These are phyloP conservation scores for Tubulanus polymorphus DNA, from an alignment of 2,888 invertebrate species.

Conservation along the genomic window DNA sequence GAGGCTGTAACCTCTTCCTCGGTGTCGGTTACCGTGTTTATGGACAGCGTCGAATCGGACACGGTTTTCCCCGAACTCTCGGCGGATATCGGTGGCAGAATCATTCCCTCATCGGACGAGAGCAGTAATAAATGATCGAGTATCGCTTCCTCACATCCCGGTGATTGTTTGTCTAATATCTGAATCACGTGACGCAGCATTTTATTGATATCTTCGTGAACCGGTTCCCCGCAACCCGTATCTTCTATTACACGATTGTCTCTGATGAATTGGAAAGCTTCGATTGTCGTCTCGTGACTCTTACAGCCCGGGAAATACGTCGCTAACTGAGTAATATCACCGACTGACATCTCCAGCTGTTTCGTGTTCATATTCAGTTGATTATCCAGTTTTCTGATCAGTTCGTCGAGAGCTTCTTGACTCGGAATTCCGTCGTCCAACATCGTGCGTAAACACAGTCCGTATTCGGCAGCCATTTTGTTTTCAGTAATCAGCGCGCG, in stretches of 20 bases:
- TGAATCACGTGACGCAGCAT: slow-evolving; percentile 38
- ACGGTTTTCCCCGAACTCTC: slow-evolving; percentile 23
- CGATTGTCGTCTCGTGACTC: slow-evolving; percentile 35
- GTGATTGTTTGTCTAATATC: slow-evolving; percentile 31
- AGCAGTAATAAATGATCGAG: slow-evolving; percentile 38
- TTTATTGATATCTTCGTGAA: slow-evolving; percentile 37
- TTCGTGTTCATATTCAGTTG: slow-evolving; percentile 34
- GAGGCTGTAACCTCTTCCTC: slow-evolving; percentile 34
- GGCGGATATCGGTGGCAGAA: slow-evolving; percentile 32
- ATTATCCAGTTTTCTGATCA: slow-evolving; percentile 32
- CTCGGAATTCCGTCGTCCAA: slow-evolving; percentile 32
- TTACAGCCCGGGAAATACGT: slow-evolving; percentile 34
- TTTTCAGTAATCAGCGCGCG: too few relatives aligned
- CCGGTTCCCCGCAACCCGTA: slow-evolving; percentile 45
- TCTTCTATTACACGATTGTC: slow-evolving; percentile 42
- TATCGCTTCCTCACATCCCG: slow-evolving; percentile 43
- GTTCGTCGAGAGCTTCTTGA: slow-evolving; percentile 28
- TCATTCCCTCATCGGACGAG: slow-evolving; percentile 43
- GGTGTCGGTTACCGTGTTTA: slow-evolving; percentile 40
- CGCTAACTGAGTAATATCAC: slow-evolving; percentile 30
- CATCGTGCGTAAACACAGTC: slow-evolving; percentile 22
- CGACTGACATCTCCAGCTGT: slow-evolving; percentile 38
- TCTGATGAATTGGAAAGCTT: slow-evolving; percentile 37
- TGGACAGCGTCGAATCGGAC: slow-evolving; percentile 34
- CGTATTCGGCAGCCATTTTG: too few relatives aligned